A percentile compares a stretch with the other conserved stretches of the same genome.
These are phyloP conservation scores for Drosophila prosaltans DNA, from an alignment of 1,140 invertebrate species.

Conservation along the genomic window DNA sequence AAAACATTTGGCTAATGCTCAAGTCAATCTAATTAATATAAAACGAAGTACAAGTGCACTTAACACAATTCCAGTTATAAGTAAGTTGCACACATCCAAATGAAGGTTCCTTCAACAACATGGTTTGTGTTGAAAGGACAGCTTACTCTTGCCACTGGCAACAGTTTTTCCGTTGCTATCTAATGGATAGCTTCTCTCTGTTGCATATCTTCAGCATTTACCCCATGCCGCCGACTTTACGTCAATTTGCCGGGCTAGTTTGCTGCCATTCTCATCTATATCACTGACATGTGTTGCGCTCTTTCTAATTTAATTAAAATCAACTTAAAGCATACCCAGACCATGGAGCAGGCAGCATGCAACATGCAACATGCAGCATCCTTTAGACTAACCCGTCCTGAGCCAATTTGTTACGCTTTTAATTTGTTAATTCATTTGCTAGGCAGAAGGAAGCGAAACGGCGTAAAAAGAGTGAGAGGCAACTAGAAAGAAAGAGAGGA, in stretches of 20 bases:
- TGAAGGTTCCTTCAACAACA: constrained; percentile 5
- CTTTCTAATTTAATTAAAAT: constrained; percentile 75
- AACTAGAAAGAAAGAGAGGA: constrained; percentile 6
- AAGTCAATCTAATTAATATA: neutral
- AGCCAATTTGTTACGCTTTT: constrained; percentile 77
- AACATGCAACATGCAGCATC: constrained; percentile 39
- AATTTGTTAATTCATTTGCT: constrained; percentile 80
- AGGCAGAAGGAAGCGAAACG: constrained; percentile 30
- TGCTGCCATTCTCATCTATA: constrained; percentile 41
- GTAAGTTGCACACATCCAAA: constrained; percentile 1
- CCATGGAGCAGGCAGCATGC: constrained; percentile 29
- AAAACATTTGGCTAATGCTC: neutral
- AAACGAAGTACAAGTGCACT: constrained; percentile 3
- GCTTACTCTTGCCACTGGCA: neutral
- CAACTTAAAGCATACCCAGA: constrained; percentile 62
- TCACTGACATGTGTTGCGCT: constrained; percentile 64
- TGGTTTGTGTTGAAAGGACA: neutral
- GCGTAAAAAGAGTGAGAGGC: neutral
- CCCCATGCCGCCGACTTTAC: neutral
- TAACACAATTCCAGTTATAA: constrained; percentile 12
- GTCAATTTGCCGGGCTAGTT: constrained; percentile 16
- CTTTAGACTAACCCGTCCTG: constrained; percentile 27
- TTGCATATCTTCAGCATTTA: neutral
- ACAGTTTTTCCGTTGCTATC: neutral
- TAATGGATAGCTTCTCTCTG: neutral